Conservation (phyloP, 2,888 invertebrate species). For the Bellardia pandia region DNA sequence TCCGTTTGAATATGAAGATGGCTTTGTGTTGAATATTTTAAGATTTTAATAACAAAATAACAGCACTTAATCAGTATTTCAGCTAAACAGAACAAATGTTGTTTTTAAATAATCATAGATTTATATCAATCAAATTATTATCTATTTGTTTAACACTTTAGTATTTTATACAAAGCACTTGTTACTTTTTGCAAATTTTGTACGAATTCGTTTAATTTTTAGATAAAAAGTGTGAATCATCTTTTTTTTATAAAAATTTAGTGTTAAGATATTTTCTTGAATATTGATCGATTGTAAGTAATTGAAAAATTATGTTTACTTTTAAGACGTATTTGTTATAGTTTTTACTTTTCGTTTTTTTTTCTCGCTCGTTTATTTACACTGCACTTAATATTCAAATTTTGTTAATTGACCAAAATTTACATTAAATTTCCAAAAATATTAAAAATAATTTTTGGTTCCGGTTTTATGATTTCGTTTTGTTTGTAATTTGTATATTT, state of each 20-base stretch:
- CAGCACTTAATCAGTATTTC: slow-evolving; percentile 5
- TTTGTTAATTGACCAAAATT: slow-evolving; percentile 59
- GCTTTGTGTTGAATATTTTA: background rate
- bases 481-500: slow-evolving; percentile 20
- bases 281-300: background rate
- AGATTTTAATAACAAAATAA: background rate
- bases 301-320: background rate
- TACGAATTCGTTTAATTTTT: background rate
- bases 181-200: background rate
- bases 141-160: slow-evolving; percentile 3
- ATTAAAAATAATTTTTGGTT: slow-evolving; percentile 37
- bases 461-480: slow-evolving; percentile 62
- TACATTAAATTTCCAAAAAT: slow-evolving; percentile 40
- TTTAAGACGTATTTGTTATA: slow-evolving; percentile 10
- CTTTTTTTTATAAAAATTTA: background rate
- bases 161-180: background rate
- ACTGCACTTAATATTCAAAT: slow-evolving; percentile 53
- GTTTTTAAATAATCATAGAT: slow-evolving; percentile 2
- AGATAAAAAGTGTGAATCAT: background rate
- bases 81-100: background rate
- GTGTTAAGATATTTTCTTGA: background rate
- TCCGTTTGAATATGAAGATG: slow-evolving; percentile 40
- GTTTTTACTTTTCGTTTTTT: slow-evolving; percentile 18
- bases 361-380: slow-evolving; percentile 8
- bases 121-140: slow-evolving; percentile 16